phyloP scores from a whole-genome alignment of 1,140 invertebrate species.

The Pseudobourletiella spinata region DNA sequence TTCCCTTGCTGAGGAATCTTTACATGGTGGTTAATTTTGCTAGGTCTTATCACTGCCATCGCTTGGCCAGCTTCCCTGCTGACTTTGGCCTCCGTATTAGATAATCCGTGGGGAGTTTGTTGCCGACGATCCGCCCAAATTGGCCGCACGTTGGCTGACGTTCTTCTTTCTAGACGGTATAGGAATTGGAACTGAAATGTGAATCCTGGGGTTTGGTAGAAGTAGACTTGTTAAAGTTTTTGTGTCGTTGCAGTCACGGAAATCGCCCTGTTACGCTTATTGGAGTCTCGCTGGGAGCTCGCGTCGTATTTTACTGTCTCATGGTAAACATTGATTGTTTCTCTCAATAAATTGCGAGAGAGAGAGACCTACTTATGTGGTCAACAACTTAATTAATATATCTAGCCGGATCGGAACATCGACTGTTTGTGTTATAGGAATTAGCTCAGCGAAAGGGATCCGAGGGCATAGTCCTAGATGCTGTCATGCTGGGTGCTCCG shows the following conservation, averaged over 20 bases:
- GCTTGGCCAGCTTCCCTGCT: slow-evolving; percentile 54
- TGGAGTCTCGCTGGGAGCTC: slow-evolving; percentile 55
- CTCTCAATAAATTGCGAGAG: too few relatives aligned
- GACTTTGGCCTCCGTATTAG: not conserved
- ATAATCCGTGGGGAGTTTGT: slow-evolving; percentile 65
- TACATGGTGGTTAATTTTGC: not conserved
- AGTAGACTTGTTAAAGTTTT: slow-evolving; percentile 39
- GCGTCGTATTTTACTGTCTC: slow-evolving; percentile 63
- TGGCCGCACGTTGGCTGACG: slow-evolving; percentile 59
- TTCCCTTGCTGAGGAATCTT: not conserved
- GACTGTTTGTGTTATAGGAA: slow-evolving; percentile 46
- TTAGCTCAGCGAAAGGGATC: slow-evolving; percentile 44
- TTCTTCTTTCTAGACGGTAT: slow-evolving; percentile 37
- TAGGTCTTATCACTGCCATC: slow-evolving; percentile 56
- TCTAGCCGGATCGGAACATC: too few relatives aligned
- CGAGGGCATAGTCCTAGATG: slow-evolving; percentile 60
- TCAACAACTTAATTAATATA: too few relatives aligned
- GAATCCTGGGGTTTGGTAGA: too few relatives aligned
- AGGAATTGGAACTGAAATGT: not conserved
- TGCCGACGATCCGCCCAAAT: slow-evolving; percentile 54
- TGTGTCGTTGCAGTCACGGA: slow-evolving; percentile 53
- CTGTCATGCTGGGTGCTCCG: slow-evolving; percentile 59
- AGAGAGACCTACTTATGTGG: too few relatives aligned
- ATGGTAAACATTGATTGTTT: slow-evolving; percentile 38
- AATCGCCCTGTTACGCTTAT: slow-evolving; percentile 61